phyloP scores from a whole-genome alignment of 2,797 vertebrate genomes.

The Hippoglossus hippoglossus region DNA sequence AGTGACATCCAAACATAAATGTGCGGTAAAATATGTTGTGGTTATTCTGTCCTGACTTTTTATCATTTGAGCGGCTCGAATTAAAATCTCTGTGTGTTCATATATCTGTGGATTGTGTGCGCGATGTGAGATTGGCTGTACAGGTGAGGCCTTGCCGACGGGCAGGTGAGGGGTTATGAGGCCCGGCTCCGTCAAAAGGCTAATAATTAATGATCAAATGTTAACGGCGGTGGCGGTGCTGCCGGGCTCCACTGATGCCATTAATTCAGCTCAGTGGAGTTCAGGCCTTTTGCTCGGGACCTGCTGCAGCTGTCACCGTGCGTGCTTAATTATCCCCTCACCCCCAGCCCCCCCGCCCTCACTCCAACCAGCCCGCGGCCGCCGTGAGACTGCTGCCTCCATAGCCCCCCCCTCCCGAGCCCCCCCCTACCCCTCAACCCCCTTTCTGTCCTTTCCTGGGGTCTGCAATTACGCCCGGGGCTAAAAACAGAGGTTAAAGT shows the following conservation, averaged over 20 bases:
- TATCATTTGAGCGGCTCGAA: neutral
- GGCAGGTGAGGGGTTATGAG: slow-evolving; percentile 78
- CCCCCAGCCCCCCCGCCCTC: slow-evolving; percentile 63
- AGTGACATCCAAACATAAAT: too few species aligned
- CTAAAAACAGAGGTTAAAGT: slow-evolving; percentile 64
- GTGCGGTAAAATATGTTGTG: too few species aligned
- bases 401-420: neutral
- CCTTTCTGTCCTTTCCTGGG: slow-evolving; percentile 48
- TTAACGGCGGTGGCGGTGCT: slow-evolving; percentile 86
- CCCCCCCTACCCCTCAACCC: neutral
- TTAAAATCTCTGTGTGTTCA: neutral
- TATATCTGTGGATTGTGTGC: neutral
- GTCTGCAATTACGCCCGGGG: slow-evolving; percentile 49
- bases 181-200: slow-evolving; percentile 87
- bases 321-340: slow-evolving; percentile 93
- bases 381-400: slow-evolving; percentile 59
- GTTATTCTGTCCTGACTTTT: neutral
- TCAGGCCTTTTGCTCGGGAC: slow-evolving; percentile 87
- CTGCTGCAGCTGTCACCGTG: slow-evolving; percentile 93
- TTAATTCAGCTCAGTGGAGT: slow-evolving; percentile 96
- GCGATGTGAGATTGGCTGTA: slow-evolving; percentile 12
- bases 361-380: slow-evolving; percentile 63
- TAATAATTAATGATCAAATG: slow-evolving; percentile 97
- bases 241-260: slow-evolving; percentile 89
- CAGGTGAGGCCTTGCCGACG: slow-evolving; percentile 82